phyloP scores from a whole-genome alignment of 2,113 vertebrate species.

The Mellivora capensis region DNA sequence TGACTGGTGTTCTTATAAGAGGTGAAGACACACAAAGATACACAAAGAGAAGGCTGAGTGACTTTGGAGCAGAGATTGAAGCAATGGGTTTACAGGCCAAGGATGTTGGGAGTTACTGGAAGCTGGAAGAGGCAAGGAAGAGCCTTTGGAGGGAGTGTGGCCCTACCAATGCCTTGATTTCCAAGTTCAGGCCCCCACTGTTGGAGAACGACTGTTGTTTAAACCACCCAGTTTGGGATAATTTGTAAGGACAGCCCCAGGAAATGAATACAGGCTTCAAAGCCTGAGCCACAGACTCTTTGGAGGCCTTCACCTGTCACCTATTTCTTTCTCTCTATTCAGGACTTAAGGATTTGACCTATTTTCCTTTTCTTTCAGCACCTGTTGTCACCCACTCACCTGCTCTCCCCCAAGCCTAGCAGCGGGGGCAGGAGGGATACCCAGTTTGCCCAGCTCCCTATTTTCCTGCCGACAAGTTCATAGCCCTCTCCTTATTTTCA shows the following conservation, averaged over 20 bases:
- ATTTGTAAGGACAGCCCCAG: neutral
- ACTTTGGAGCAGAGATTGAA: neutral
- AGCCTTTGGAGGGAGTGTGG: neutral
- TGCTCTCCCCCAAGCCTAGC: neutral
- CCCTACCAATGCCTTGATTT: neutral
- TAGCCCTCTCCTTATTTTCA: neutral
- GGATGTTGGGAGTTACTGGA: neutral
- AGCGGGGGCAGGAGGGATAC: rapidly evolving
- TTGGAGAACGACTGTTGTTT: neutral
- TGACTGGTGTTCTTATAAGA: neutral
- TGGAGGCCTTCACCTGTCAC: neutral
- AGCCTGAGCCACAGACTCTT: neutral
- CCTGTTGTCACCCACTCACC: neutral
- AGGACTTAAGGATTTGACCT: neutral
- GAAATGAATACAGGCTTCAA: neutral
- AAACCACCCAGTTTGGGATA: neutral
- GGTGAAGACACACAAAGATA: neutral
- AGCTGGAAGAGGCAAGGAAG: neutral
- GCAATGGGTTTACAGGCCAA: neutral
- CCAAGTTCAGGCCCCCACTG: neutral
- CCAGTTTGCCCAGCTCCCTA: neutral
- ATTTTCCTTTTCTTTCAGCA: neutral
- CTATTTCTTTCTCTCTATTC: neutral
- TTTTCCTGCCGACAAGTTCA: neutral
- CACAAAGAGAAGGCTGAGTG: neutral